Base-by-base conservation (phyloP, 2,888 invertebrate genomes). In the Tinea pellionella region DNA sequence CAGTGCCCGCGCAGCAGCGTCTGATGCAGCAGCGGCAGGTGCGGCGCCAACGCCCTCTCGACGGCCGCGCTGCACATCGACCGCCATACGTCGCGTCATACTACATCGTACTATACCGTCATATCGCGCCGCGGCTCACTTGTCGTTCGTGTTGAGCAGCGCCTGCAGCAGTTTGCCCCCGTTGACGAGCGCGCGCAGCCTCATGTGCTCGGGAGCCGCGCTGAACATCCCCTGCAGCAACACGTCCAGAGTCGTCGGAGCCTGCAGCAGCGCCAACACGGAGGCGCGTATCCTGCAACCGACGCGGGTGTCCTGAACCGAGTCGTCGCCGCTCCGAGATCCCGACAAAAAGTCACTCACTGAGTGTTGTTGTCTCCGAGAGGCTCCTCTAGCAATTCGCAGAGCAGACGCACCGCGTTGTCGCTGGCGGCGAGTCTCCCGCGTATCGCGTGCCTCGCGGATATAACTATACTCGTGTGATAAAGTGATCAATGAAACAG, bases 401-500 rank as follows among this genome's bases (percentile, higher is more conserved):
- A 93, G 70, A 97, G 90, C 79, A 96, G 90, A 83, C 95, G 94
- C 68, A 96, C 92, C 70, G 95, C 95, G 88, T 96, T 97, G 71
- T 91, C 74, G 97, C 95, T 70, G 93, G n/a, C 62, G 18, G 64
- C 92, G 89, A 37, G 37, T 37, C 37, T 1, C 4, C 4, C 24
- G 12, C 62, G 19, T 64, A 91, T 89, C 70, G 47, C 15, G 16
- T 47, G 16, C 15, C 92, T 85, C 67, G 92, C 76, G 64, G 47
- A 47, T 4, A 42, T 42, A 12, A 2, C 24, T 24, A 24, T n/a
- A n/a, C n/a, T n/a, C n/a, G n/a, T n/a, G n/a, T n/a, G n/a, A n/a
- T n/a, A n/a, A n/a, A n/a, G n/a, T n/a, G n/a, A n/a, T n/a, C n/a
- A n/a, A n/a, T n/a, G n/a, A n/a, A n/a, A n/a, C n/a, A n/a, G n/a